Evolutionary conservation across 1,140 invertebrate genomes (phyloP).

Genomic region (Drosophila sp.): DNA sequence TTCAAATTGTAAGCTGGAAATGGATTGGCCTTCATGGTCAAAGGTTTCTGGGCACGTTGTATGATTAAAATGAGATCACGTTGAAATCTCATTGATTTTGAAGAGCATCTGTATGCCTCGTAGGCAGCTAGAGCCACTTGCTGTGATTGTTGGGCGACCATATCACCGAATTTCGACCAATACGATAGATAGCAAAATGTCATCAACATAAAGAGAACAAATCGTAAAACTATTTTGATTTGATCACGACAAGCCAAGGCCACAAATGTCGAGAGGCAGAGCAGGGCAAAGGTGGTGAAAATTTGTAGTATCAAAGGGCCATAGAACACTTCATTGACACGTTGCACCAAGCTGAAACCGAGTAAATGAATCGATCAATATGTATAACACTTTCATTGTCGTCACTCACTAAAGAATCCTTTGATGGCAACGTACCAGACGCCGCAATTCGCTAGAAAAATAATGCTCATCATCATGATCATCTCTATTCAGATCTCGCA

Average conservation of each 20-base stretch:
- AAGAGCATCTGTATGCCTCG: conserved; percentile 34
- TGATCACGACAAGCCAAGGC: conserved; percentile 30
- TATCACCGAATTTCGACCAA: conserved; percentile 49
- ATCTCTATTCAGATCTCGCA: conserved; percentile 7
- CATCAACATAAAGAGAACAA: conserved; percentile 40
- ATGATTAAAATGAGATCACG: conserved; percentile 42
- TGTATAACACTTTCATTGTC: no score
- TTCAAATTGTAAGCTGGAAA: conserved; percentile 50
- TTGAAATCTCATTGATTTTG: conserved; percentile 13
- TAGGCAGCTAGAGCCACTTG: conserved; percentile 49
- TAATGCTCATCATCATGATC: neutral
- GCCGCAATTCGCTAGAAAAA: conserved; percentile 19
- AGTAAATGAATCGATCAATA: neutral
- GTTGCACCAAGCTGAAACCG: conserved; percentile 22
- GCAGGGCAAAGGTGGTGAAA: conserved; percentile 32
- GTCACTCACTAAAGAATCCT: conserved; percentile 31
- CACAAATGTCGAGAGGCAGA: conserved; percentile 52
- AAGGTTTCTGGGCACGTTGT: conserved; percentile 34
- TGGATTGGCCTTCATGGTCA: conserved; percentile 29
- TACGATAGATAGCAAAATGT: conserved; percentile 39
- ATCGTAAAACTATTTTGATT: conserved; percentile 34
- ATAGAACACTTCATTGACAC: conserved; percentile 45
- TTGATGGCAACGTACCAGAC: conserved; percentile 36
- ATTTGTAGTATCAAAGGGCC: conserved; percentile 43
- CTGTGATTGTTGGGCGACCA: conserved; percentile 45